Evolutionary conservation across 2,113 vertebrate species (phyloP), one percentile per base, ranked within the genome.

Genomic region (Nesospiza acunhae): DNA sequence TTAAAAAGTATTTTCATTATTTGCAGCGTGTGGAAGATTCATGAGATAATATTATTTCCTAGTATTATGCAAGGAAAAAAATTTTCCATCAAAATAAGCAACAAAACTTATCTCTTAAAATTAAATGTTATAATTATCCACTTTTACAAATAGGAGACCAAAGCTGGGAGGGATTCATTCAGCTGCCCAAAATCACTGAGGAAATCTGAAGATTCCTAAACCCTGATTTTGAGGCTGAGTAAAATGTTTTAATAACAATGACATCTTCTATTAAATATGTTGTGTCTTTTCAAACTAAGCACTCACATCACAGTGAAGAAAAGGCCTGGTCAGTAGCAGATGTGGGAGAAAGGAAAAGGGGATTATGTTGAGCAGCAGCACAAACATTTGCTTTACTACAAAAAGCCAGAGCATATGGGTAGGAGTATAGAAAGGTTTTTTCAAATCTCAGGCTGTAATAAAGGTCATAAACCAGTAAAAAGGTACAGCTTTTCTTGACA

Each of bases 371-470:
- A 93, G 75, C 42, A 94, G 93, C 67, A 96, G 50, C 74, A 85
- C 85, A 94, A 96, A 96, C 75, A 94, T 96, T 91, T 96, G 70
- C 74, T 95, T 97, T 96, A 87, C 91, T 91, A 39, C 77, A 67
- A 67, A 67, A 80, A 80, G 22, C 41, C 70, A 59, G 89, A 85
- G 82, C 93, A 94, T 77, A 93, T 91, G 94, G 82, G 52, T 83
- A 83, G 50, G 50, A 72, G 39, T 94, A 92, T 42, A 77, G 67
- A 90, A 91, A 96, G 72, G 80, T 81, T 96, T 96, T 96, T 95
- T 83, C 70, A 80, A 80, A 80, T 83, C 87, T 93, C 59, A 47
- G 82, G 63, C 68, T 75, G 58, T 83, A 96, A 89, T 72, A 59
- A 90, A 95, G 41, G 69, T 88, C 63, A 70, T 93, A 93, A 92